phyloP scores from a whole-genome alignment of 2,888 invertebrate species.

The Stramonita haemastoma region DNA sequence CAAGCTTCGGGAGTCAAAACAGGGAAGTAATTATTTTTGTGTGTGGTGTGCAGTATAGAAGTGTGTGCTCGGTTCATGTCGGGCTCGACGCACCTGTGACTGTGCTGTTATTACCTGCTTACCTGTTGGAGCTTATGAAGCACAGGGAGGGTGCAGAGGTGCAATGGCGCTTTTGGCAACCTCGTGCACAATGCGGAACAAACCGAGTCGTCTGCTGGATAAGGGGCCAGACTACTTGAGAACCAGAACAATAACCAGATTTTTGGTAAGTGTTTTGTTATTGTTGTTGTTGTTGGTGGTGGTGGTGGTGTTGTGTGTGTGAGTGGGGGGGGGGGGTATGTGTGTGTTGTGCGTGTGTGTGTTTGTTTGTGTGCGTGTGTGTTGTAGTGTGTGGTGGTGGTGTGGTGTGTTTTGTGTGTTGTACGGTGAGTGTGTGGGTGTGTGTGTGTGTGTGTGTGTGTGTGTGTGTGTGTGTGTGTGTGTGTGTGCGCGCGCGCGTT shows the following conservation, averaged over 20 bases:
- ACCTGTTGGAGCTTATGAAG: background rate
- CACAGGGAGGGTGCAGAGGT: background rate
- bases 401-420: too few species aligned
- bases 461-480: too few species aligned
- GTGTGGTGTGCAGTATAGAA: too few species aligned
- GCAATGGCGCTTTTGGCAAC: constrained; percentile 57
- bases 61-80: too few species aligned
- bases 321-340: background rate
- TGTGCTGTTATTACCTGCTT: background rate
- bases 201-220: constrained; percentile 54
- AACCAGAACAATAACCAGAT: constrained; percentile 53
- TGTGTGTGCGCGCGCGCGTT: too few species aligned
- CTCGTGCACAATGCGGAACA: constrained; percentile 56
- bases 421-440: too few species aligned
- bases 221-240: constrained; percentile 60
- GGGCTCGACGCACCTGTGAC: background rate
- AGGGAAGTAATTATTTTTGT: too few species aligned
- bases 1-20: too few species aligned
- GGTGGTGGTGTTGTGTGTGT: background rate
- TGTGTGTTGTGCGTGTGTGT: too few species aligned
- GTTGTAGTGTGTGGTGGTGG: too few species aligned
- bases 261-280: constrained; percentile 54
- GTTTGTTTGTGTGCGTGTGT: too few species aligned
- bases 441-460: too few species aligned
- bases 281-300: background rate